Base-by-base conservation (phyloP, 2,113 vertebrate species). In the Cheilinus undulatus region DNA sequence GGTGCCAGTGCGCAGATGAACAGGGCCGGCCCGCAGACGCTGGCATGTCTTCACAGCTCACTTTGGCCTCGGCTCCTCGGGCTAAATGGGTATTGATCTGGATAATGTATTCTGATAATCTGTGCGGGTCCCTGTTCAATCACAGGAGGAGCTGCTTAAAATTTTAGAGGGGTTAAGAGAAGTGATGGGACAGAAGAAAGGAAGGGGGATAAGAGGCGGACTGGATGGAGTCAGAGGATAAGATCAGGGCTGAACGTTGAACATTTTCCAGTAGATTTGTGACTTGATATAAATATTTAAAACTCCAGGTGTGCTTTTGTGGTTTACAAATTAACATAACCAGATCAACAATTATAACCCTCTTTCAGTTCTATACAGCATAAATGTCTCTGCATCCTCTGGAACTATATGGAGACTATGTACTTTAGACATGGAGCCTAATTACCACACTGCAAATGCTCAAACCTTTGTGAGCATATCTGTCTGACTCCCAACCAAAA, bases 31-130 rank as follows among this genome's bases (percentile, higher is more conserved):
- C 77, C 34, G 19, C 63, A 69, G 76, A 78, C 23, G 66, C 86
- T 88, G 86, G 89, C 85, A 81, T 54, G 60, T 22, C 72, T 63
- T 84, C 71, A 67, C 82, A 54, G 84, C 66, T 73, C 60, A 45
- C 70, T 77, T 45, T 66, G 83, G 84, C 78, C 50, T 73, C 26
- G 17, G 67, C 60, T 82, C 65, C 78, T 14, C 0, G 49, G 30
- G 45, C 71, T 76, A 83, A 90, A 88, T 87, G 75, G 73, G 69
- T 86, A 92, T 89, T 88, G 86, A 92, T 92, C 86, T 60, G 51
- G 76, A 84, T 89, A 86, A 90, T 86, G 85, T 78, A 80, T 86
- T 89, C 80, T 70, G 48, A 88, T 89, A 57, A 87, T 86, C 87
- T 82, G 82, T 76, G 68, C 42, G 49, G 61, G 48, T 76, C 43